phyloP scores from a whole-genome alignment of 2,888 invertebrate genomes.

The Lobophora halterata region DNA sequence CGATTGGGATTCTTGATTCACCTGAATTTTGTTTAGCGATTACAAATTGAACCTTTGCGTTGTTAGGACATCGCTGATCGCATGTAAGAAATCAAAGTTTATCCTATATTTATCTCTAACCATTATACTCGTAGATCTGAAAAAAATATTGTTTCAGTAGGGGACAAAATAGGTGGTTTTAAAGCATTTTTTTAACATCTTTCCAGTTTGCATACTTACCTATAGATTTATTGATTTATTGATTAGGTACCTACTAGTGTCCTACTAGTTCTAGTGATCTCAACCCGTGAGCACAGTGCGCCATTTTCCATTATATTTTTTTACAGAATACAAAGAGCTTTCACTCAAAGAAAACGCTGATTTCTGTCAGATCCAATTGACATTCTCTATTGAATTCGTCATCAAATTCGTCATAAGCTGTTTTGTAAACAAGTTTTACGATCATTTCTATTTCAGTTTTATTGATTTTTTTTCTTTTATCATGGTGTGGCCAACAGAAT shows the following conservation, averaged over 20 bases:
- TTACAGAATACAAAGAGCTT: no score
- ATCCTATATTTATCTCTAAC: no score
- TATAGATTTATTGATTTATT: no score
- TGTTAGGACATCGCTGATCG: conserved; percentile 17
- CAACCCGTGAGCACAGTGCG: no score
- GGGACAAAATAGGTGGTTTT: no score
- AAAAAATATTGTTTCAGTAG: no score
- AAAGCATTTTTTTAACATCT: no score
- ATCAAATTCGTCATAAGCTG: conserved; percentile 2
- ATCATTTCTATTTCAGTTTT: conserved; percentile 12
- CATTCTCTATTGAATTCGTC: neutral
- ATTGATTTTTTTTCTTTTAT: conserved; percentile 11
- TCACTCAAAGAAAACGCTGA: conserved; percentile 4
- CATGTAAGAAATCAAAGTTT: conserved; percentile 1
- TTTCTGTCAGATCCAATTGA: neutral
- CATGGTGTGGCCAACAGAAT: conserved; percentile 68
- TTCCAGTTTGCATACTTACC: no score
- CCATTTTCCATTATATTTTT: conserved; percentile 2
- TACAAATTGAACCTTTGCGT: conserved; percentile 34
- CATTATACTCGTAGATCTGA: no score
- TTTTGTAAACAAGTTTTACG: conserved; percentile 13
- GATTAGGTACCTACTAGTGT: no score
- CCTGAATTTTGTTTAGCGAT: conserved; percentile 44
- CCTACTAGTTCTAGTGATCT: no score
- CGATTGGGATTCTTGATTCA: conserved; percentile 53